Base-by-base conservation (phyloP, 2,113 vertebrate species). In the Pachycephala philippinensis region DNA sequence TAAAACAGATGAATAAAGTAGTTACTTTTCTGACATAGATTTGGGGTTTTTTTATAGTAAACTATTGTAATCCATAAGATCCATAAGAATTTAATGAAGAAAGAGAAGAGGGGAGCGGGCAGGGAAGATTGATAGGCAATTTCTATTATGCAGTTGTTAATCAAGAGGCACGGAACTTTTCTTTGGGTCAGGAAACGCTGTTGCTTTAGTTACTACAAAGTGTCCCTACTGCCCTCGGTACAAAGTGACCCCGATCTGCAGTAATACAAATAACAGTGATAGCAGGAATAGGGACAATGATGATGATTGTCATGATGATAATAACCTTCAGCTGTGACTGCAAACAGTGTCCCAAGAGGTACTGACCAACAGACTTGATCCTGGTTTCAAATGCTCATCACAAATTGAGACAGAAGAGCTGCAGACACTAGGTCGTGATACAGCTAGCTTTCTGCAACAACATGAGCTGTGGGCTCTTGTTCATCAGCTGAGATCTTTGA, bases 1-100 rank as follows among this genome's bases (percentile, higher is more conserved):
- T 89, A 30, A 81, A 88, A 80, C 63, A 89, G 45, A n/a, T 23
- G 77, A 91, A 95, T 61, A 78, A 87, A 93, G 56, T 76, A 84
- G 26, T 74, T 89, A 87, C 31, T 84, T 91, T 85, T 68, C 65
- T 89, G 68, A 82, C 33, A 42, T 7, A 54, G 8, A 6, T 63
- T 49, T 49, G 49, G 26, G 5, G 0, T 28, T 60, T 76, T 57
- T 47, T 21, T 5, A 10, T 13, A 77, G 30, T 42, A 42, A 84
- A 69, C 21, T 74, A 23, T 11, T 42, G 33, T 50, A 59, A 86
- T 61, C 50, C 59, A 5, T 61, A 71, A 68, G 20, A 71, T 93
- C n/a, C 10, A 4, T 50, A 64, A 81, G 15, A 27, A 27, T 53
- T 90, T 57, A 57, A 47, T 59, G 40, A 77, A 88, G 83, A 87